These are phyloP conservation scores for Drosophila rufa DNA, from an alignment of 1,140 invertebrate species.

Conservation along the genomic window DNA sequence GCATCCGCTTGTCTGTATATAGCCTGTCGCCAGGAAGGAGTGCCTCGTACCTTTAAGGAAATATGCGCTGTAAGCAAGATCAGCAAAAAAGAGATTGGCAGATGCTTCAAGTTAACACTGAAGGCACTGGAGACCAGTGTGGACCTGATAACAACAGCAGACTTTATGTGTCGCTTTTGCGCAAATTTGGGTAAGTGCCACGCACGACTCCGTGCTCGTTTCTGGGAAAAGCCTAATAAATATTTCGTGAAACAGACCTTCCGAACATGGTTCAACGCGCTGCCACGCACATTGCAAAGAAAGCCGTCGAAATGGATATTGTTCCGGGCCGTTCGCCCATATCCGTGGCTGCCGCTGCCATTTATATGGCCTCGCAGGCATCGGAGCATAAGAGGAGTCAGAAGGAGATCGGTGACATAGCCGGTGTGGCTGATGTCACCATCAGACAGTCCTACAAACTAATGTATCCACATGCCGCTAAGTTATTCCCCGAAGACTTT, in stretches of 20 bases:
- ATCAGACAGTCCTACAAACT: constrained; percentile 99
- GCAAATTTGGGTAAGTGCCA: constrained; percentile 89
- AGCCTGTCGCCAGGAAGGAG: constrained; percentile 98
- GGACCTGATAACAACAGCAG: constrained; percentile 98
- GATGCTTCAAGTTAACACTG: constrained; percentile 97
- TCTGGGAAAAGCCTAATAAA: neutral
- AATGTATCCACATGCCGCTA: constrained; percentile 97
- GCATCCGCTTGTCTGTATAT: constrained; percentile 99
- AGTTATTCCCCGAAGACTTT: constrained; percentile 98
- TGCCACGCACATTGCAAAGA: constrained; percentile 98
- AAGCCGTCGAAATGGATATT: constrained; percentile 98
- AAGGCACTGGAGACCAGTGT: constrained; percentile 97
- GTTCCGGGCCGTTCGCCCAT: constrained; percentile 99
- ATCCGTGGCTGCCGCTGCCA: constrained; percentile 99
- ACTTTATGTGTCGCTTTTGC: constrained; percentile 98
- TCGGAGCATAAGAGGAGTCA: constrained; percentile 97
- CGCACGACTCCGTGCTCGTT: no score
- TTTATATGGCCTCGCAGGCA: constrained; percentile 99
- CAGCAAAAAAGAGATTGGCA: constrained; percentile 99
- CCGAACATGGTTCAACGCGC: constrained; percentile 97
- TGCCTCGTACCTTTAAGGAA: constrained; percentile 99
- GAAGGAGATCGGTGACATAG: constrained; percentile 99
- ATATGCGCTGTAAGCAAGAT: constrained; percentile 99
- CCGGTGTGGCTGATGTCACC: constrained; percentile 99
- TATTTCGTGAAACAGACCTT: constrained; percentile 86